Base-by-base conservation (phyloP, 1,140 invertebrate genomes). In the Caenorhabditis latens region DNA sequence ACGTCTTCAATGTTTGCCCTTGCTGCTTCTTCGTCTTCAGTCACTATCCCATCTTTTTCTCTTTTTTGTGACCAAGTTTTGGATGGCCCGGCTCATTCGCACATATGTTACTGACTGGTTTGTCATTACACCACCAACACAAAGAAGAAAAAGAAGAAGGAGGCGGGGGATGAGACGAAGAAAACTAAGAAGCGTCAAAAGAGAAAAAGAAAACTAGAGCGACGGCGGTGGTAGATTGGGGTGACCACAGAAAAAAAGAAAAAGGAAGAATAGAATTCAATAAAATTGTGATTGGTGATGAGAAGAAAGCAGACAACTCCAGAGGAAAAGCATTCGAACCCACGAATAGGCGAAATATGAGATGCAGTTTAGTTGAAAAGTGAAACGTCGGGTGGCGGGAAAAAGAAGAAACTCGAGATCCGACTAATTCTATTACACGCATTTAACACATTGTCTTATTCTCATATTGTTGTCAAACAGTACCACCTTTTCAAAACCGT, bases 201-300 rank as follows among this genome's bases (percentile, higher is more conserved):
- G 71, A 79, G 40, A 79, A 79, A 53, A 50, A 46, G 24, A 79
- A 79, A 79, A 79, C 71, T 79, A 79, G n/a, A 24, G 46, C 13
- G 71, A 79, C 19, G 71, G 46, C 71, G 21, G 46, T 50, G 46
- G 71, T 79, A 79, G 71, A 79, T 48, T 50, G 71, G 71, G 46
- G 11, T 79, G 46, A 79, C 46, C 46, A 53, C 46, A 50, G 71
- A 50, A 79, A 79, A 71, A 21, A 53, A 50, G 71, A 48, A 79
- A 46, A 79, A 79, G 40, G n/a, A 61, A n/a, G 19, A n/a, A 58
- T 58, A 43, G 65, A 71, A 71, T 71, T 71, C 65, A 79, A 79
- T 79, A 79, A 79, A 79, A 79, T 79, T 79, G 71, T 79, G 71
- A 79, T 79, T 79, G 71, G 71, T 79, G 71, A 79, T 79, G 71